A percentile compares a stretch with the other conserved stretches of the same genome.
Evolutionary conservation across 2,113 vertebrate species (phyloP).

Genomic region (Puffinus mauretanicus): DNA sequence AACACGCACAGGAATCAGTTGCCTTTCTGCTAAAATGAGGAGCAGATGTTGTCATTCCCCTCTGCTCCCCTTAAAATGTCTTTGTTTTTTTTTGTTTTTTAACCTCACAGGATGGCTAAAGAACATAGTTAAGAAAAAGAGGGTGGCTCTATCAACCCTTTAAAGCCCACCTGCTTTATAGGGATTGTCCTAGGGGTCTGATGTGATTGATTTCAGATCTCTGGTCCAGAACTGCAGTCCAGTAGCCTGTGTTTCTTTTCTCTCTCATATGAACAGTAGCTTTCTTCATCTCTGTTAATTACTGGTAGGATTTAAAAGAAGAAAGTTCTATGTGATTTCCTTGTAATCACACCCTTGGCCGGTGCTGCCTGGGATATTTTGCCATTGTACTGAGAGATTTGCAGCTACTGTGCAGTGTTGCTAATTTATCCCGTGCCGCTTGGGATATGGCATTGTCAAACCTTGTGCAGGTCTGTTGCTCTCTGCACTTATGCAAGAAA

Average conservation of each 20-base stretch:
- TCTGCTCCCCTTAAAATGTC: not conserved
- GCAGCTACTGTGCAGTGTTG: not conserved
- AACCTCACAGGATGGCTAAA: slow-evolving; percentile 3
- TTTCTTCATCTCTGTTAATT: slow-evolving; percentile 8
- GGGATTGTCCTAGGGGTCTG: not conserved
- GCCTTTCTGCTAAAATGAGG: slow-evolving; percentile 23
- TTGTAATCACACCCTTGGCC: not conserved
- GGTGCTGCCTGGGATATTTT: not conserved
- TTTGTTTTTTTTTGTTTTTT: not conserved
- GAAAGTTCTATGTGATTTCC: not conserved
- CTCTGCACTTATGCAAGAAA: not conserved
- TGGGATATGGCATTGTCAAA: not conserved
- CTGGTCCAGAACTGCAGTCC: not conserved
- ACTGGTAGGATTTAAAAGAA: not conserved
- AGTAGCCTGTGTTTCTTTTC: not conserved
- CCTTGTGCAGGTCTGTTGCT: not conserved
- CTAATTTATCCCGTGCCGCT: not conserved
- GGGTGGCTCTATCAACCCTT: not conserved
- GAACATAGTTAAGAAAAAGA: not conserved
- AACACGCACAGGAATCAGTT: not conserved
- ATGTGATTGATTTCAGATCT: not conserved
- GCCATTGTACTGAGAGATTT: not conserved
- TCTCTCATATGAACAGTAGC: not conserved
- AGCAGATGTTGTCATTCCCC: slow-evolving; percentile 32
- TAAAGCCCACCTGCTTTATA: not conserved